Evolutionary conservation across 2,888 invertebrate species (phyloP).

Genomic region (Junonia oenone): DNA sequence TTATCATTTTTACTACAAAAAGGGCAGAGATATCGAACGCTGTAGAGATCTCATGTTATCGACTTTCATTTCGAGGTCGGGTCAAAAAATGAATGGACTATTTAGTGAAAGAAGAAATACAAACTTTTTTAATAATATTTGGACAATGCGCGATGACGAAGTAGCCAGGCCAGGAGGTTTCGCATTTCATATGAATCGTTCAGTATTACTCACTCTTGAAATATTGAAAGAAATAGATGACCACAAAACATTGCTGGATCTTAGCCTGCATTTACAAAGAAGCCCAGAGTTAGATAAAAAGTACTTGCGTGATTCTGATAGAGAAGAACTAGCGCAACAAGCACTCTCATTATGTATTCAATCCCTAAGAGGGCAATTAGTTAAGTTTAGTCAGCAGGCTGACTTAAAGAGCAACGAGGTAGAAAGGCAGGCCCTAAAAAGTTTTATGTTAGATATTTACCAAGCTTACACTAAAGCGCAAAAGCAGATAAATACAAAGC

Average conservation of each 20-base stretch:
- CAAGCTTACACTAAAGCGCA: constrained; percentile 84
- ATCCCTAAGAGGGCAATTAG: constrained; percentile 82
- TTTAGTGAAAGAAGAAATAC: constrained; percentile 90
- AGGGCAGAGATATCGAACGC: constrained; percentile 83
- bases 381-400: constrained; percentile 70
- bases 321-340: constrained; percentile 88
- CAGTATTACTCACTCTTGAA: constrained; percentile 89
- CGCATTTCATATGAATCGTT: constrained; percentile 93
- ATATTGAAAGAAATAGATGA: constrained; percentile 89
- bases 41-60: constrained; percentile 86
- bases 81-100: constrained; percentile 86
- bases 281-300: constrained; percentile 93
- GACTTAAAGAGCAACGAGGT: constrained; percentile 66
- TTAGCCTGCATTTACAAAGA: constrained; percentile 88
- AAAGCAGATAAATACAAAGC: constrained; percentile 80
- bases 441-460: constrained; percentile 80
- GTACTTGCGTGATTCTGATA: constrained; percentile 91
- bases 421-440: constrained; percentile 70
- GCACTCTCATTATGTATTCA: constrained; percentile 87
- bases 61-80: constrained; percentile 82
- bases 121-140: constrained; percentile 96
- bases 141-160: constrained; percentile 94
- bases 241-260: constrained; percentile 87
- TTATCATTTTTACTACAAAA: constrained; percentile 87
- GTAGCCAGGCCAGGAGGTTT: constrained; percentile 95